Evolutionary conservation across 1,140 invertebrate genomes (phyloP), one percentile per base, ranked within the genome.

Genomic region (Drosophila setifemur): DNA sequence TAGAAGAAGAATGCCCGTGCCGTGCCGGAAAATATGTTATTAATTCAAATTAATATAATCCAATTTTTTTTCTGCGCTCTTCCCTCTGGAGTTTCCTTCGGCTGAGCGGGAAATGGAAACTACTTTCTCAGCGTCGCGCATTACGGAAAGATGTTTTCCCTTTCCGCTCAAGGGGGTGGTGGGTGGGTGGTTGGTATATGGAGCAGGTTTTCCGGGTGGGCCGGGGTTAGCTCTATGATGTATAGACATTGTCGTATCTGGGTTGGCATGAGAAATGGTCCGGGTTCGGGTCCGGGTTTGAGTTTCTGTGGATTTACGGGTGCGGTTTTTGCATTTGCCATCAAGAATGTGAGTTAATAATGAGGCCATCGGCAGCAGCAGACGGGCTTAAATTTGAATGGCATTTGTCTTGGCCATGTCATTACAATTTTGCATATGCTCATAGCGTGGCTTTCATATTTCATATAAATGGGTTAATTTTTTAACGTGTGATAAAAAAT

Each of bases 31-130:
- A 86, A 88, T 86, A 86, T 86, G 83, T 86, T 88, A 86, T 86
- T 86, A 86, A 86, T 86, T 78, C 63, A 88, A 86, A 86, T 86
- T 86, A 88, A 88, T 88, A 88, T 82, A 86, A 86, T 88, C 58
- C 47, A 54, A 78, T 83, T 48, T 61, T 77, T 76, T 72, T 28
- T n/a, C n/a, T 35, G 29, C 16, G 35, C 23, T 25, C 16, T 35
- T 53, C 18, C 25, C 31, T 6, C 49, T 11, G 26, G 18, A 28
- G 33, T 50, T 64, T 44, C 8, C 28, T 21, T 19, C 42, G 14
- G 43, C 52, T 54, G 45, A 61, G 54, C 69, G 67, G 69, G 69
- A 73, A 73, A 72, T 73, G 77, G 60, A 74, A 83, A 83, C 79
- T 83, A 79, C 79, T 83, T 78, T 74, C 54, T 74, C 67, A 76